A percentile compares a stretch with the other conserved stretches of the same genome.
Conservation (phyloP, 2,113 vertebrate species). For the Cyphomyrus discorhynchus region DNA sequence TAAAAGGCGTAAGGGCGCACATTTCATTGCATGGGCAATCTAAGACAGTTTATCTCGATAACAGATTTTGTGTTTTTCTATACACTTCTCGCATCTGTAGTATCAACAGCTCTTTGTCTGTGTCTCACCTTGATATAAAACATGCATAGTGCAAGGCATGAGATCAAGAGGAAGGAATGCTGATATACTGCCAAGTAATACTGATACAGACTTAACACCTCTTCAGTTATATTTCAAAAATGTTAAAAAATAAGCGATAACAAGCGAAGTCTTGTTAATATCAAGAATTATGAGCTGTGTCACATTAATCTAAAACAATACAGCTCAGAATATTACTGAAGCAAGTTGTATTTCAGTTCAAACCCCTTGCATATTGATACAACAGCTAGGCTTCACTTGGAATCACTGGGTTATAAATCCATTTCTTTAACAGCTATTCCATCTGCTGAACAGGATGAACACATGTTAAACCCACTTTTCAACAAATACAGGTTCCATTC, state of each 20-base stretch:
- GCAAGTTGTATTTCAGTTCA: neutral
- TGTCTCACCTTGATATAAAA: neutral
- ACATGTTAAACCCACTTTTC: neutral
- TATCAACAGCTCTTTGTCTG: neutral
- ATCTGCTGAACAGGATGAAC: neutral
- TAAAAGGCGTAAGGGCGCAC: neutral
- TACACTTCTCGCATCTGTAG: neutral
- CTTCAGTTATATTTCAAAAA: neutral
- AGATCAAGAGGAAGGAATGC: neutral
- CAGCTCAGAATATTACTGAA: neutral
- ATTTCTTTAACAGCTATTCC: neutral
- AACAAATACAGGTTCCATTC: neutral
- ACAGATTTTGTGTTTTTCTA: neutral
- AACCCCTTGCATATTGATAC: neutral
- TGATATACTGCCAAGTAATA: neutral
- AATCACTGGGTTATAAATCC: constrained; percentile 17
- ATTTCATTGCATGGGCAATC: neutral
- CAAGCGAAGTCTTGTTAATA: neutral
- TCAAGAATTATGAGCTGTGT: neutral
- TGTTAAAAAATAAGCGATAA: neutral
- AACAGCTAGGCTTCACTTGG: neutral
- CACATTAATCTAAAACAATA: neutral
- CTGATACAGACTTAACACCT: neutral
- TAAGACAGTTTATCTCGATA: neutral
- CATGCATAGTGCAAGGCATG: neutral